phyloP scores from a whole-genome alignment of 2,888 invertebrate species.

The Autographa gamma region DNA sequence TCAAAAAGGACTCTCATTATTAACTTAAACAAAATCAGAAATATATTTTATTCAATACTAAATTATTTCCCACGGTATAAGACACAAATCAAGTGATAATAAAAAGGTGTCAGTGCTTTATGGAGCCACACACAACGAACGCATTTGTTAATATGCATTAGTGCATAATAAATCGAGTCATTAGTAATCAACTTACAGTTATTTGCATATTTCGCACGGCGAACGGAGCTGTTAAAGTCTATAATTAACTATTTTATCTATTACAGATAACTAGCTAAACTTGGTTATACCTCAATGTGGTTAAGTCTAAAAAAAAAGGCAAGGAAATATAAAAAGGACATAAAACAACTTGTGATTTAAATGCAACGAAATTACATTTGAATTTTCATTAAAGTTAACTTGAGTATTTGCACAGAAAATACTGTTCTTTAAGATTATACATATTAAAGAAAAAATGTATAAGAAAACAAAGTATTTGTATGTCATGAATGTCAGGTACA shows the following conservation, averaged over 20 bases:
- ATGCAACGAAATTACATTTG: neutral
- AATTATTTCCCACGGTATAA: slow-evolving; percentile 35
- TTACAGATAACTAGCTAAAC: neutral
- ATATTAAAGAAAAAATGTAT: slow-evolving; percentile 1
- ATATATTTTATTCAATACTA: neutral
- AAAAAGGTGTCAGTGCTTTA: slow-evolving; percentile 33
- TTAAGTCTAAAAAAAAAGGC: neutral
- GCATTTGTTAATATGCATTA: slow-evolving; percentile 39
- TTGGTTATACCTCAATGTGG: neutral
- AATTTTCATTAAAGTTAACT: too few species aligned
- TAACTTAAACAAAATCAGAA: neutral
- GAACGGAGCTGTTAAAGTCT: slow-evolving; percentile 4
- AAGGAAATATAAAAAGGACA: neutral
- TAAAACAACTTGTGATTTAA: neutral
- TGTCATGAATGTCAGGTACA: slow-evolving; percentile 42
- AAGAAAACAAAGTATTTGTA: slow-evolving; percentile 46
- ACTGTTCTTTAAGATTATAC: too few species aligned
- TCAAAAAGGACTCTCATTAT: too few species aligned
- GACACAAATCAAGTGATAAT: slow-evolving; percentile 13
- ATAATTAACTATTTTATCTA: neutral
- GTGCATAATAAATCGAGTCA: slow-evolving; percentile 38
- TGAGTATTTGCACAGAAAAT: too few species aligned
- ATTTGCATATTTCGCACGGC: slow-evolving; percentile 15
- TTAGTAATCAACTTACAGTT: slow-evolving; percentile 39
- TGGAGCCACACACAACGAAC: slow-evolving; percentile 31